Percentiles rank a stretch among this genome's conserved stretches.
Conservation (phyloP, 23 tunicate species). For the Phallusia fumigata region DNA sequence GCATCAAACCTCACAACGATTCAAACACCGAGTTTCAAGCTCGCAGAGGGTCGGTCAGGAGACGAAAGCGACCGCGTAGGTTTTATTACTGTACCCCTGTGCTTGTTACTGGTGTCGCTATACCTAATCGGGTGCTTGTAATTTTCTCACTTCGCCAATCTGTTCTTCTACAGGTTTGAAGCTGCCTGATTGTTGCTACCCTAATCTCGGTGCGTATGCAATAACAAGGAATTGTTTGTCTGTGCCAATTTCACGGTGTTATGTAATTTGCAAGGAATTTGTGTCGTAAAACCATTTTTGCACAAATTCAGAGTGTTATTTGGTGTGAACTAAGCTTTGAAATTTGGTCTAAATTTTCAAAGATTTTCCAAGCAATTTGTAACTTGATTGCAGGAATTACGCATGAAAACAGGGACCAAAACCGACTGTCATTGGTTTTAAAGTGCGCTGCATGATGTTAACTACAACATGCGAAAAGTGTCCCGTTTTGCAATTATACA, state of each 20-base stretch:
- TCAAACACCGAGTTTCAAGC: constrained; percentile 30
- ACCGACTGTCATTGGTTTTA: too few species aligned
- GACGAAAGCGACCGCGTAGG: constrained; percentile 16
- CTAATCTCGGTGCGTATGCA: constrained; percentile 2
- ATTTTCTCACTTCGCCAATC: not conserved
- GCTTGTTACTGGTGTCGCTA: not conserved
- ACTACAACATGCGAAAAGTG: too few species aligned
- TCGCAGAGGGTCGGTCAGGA: constrained; percentile 19
- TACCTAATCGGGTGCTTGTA: not conserved
- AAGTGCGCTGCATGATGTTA: too few species aligned
- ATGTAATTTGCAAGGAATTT: too few species aligned
- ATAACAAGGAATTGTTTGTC: not conserved
- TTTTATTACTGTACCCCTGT: not conserved
- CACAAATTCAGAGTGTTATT: too few species aligned
- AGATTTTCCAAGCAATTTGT: too few species aligned
- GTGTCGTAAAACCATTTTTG: too few species aligned
- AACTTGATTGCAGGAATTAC: too few species aligned
- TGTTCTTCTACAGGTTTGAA: not conserved
- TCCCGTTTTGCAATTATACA: too few species aligned
- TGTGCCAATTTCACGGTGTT: not conserved
- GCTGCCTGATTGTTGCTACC: not conserved
- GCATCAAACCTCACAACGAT: not conserved
- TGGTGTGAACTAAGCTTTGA: too few species aligned
- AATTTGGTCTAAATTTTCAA: too few species aligned
- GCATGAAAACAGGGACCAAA: too few species aligned